Percentiles rank a stretch among this genome's conserved stretches.
phyloP scores from a whole-genome alignment of 2,888 invertebrate species.

The Laspeyria flexula region DNA sequence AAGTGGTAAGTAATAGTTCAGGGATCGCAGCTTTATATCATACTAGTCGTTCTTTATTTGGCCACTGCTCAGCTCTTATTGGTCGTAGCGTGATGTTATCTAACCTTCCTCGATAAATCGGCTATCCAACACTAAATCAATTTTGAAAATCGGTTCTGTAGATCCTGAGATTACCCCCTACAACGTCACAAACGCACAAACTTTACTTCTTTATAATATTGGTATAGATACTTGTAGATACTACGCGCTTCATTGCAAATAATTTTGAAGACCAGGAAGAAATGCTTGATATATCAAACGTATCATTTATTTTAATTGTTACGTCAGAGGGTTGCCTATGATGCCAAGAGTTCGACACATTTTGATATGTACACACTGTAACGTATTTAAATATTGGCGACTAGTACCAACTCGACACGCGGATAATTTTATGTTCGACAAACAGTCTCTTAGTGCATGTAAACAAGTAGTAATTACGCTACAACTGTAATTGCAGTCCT shows the following conservation, averaged over 20 bases:
- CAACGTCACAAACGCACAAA: no score
- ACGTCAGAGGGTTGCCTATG: constrained; percentile 22
- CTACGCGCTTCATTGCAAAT: not conserved
- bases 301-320: constrained; percentile 28
- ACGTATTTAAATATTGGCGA: constrained; percentile 52
- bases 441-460: constrained; percentile 15
- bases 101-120: no score
- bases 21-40: no score
- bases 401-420: constrained; percentile 24
- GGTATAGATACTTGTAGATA: no score
- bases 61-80: no score
- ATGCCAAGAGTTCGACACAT: constrained; percentile 59
- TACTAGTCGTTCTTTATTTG: no score
- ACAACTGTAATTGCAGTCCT: constrained; percentile 7
- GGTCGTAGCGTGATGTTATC: no score
- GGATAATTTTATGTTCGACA: constrained; percentile 16
- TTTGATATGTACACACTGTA: constrained; percentile 49
- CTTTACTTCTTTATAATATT: no score
- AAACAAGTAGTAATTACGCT: constrained; percentile 20
- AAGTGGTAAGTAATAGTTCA: not conserved
- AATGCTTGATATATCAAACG: constrained; percentile 2
- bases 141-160: no score
- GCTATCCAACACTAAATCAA: no score
- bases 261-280: not conserved
- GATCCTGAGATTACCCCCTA: no score